Conservation (phyloP, 64 coral and sea anemone genomes). For the Trachythela sp. region DNA sequence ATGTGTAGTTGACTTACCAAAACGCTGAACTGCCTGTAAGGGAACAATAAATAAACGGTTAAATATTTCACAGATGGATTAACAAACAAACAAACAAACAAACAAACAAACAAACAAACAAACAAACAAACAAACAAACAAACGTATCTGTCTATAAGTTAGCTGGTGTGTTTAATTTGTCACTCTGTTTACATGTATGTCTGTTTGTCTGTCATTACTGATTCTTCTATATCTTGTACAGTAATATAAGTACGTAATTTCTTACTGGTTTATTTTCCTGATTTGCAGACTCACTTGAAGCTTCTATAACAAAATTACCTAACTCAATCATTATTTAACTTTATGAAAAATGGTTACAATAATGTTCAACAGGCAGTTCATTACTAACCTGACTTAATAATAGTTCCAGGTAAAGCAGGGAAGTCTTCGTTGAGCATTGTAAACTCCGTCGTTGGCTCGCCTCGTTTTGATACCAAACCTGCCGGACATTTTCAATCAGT, state of each 20-base stretch:
- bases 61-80: neutral
- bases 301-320: neutral
- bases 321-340: neutral
- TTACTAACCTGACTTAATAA: conserved; percentile 65
- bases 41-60: neutral
- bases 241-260: neutral
- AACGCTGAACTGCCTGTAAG: neutral
- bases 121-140: neutral
- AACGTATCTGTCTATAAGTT: no score
- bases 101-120: neutral
- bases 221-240: no score
- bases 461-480: conserved; percentile 95
- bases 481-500: neutral
- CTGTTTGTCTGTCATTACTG: neutral
- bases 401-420: conserved; percentile 80
- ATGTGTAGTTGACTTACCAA: neutral
- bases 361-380: neutral
- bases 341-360: no score
- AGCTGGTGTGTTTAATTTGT: no score
- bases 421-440: conserved; percentile 95
- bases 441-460: conserved; percentile 83
- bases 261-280: conserved; percentile 24
- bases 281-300: neutral
- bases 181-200: no score
- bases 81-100: neutral